A percentile compares a stretch with the other conserved stretches of the same genome.
phyloP scores from a whole-genome alignment of 1,140 invertebrate genomes.

The Triops cancriformis region DNA sequence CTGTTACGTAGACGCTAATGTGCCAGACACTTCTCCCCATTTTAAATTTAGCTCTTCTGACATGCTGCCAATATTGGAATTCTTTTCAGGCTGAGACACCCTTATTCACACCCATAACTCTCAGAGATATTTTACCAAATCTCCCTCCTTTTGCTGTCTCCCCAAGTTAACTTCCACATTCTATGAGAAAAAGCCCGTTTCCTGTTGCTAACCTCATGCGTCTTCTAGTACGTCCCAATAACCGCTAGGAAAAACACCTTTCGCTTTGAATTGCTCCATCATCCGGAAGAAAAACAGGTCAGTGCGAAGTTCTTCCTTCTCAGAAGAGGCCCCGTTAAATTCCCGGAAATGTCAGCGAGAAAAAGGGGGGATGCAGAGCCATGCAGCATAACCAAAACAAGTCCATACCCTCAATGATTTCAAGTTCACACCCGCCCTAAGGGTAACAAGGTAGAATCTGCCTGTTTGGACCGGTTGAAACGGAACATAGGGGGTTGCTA shows the following conservation, averaged over 20 bases:
- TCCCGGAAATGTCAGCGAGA: not conserved
- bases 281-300: not conserved
- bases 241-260: not conserved
- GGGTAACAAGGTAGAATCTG: not conserved
- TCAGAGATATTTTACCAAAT: no score
- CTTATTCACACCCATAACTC: no score
- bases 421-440: not conserved
- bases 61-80: not conserved
- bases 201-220: no score
- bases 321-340: not conserved
- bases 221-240: not conserved
- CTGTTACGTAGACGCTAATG: not conserved
- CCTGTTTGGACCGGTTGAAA: not conserved
- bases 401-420: not conserved
- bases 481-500: not conserved
- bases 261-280: no score
- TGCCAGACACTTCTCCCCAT: not conserved
- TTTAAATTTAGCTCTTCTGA: slow-evolving; percentile 1
- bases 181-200: no score
- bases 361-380: not conserved
- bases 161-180: no score
- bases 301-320: not conserved
- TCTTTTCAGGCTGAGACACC: not conserved
- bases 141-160: no score
- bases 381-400: not conserved